Evolutionary conservation across 2,888 invertebrate genomes (phyloP).

Genomic region (Plagodis pulveraria): DNA sequence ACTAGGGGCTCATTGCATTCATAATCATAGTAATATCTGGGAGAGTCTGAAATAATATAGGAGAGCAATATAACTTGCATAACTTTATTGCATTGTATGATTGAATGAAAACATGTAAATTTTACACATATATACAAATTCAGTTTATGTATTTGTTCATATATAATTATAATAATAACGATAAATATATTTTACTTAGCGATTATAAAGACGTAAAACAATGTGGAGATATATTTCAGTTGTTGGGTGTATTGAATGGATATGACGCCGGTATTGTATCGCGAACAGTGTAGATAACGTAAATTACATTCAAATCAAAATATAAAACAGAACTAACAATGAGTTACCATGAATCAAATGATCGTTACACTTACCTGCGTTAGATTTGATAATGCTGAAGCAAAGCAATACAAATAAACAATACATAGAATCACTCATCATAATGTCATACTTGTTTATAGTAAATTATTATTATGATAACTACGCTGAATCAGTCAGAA

Average conservation of each 20-base stretch:
- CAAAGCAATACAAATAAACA: slow-evolving; percentile 76
- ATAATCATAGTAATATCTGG: slow-evolving; percentile 77
- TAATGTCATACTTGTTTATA: slow-evolving; percentile 71
- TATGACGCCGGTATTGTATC: too few species aligned
- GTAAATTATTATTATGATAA: slow-evolving; percentile 34
- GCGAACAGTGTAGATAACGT: too few species aligned
- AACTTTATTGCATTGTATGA: not conserved
- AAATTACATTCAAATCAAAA: too few species aligned
- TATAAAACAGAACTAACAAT: too few species aligned
- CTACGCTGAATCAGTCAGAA: slow-evolving; percentile 56
- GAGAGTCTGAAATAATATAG: slow-evolving; percentile 60
- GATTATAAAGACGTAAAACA: too few species aligned
- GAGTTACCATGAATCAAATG: not conserved
- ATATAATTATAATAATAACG: too few species aligned
- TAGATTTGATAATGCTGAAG: slow-evolving; percentile 62
- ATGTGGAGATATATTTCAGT: too few species aligned
- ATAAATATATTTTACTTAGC: too few species aligned
- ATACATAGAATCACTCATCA: slow-evolving; percentile 74
- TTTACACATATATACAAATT: too few species aligned
- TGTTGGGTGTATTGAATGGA: too few species aligned
- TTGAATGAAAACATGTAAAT: too few species aligned
- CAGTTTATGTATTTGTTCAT: too few species aligned
- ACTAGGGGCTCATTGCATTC: slow-evolving; percentile 93
- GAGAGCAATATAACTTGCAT: not conserved
- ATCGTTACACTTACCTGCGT: slow-evolving; percentile 69